Conservation (phyloP, 2,797 vertebrate species). For the Sebastes nivosus region DNA sequence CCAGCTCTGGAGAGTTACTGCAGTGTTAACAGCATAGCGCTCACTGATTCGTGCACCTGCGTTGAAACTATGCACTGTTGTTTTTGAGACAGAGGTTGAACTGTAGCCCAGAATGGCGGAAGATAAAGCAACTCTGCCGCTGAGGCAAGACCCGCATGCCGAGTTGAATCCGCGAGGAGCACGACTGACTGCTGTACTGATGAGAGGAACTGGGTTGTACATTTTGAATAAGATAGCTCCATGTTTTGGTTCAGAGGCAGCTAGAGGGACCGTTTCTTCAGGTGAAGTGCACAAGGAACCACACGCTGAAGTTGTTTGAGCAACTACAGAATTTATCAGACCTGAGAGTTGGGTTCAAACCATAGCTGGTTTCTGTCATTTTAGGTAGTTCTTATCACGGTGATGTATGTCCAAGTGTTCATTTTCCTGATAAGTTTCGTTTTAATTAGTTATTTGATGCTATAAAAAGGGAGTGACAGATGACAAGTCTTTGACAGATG, state of each 20-base stretch:
- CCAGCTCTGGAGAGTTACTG: neutral
- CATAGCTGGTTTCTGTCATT: no score
- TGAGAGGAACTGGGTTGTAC: constrained; percentile 26
- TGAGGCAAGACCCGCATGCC: constrained; percentile 28
- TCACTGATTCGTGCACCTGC: neutral
- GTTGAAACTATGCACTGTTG: constrained; percentile 5
- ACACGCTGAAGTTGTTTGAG: neutral
- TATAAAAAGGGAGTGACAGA: no score
- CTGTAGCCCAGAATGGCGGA: constrained; percentile 7
- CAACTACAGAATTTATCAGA: neutral
- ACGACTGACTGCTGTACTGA: constrained; percentile 26
- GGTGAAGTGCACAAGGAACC: neutral
- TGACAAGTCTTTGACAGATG: no score
- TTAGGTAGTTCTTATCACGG: no score
- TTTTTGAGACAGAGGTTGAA: constrained; percentile 33
- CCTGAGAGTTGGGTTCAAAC: neutral
- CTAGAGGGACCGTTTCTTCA: constrained; percentile 8
- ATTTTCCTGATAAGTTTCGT: no score
- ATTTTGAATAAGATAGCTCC: constrained; percentile 17
- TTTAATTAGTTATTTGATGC: no score
- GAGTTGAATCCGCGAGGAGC: constrained; percentile 14
- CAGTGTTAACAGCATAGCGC: constrained; percentile 8
- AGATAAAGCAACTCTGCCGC: constrained; percentile 36
- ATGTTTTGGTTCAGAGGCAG: constrained; percentile 21
- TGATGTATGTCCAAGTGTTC: no score